Conservation (phyloP, 2,797 vertebrate species). For the Myotis findleyi region DNA sequence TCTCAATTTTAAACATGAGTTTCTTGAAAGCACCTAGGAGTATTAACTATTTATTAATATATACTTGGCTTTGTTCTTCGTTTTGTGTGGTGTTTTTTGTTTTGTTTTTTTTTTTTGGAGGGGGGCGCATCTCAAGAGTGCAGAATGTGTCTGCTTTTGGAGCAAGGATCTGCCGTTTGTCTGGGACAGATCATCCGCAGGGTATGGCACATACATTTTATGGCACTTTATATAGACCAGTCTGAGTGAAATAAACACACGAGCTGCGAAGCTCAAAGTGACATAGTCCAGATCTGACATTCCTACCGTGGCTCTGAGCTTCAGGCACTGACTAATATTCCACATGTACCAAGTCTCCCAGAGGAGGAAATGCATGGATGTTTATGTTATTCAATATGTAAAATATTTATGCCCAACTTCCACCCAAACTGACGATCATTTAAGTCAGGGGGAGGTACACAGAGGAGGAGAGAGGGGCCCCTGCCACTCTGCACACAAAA, state of each 20-base stretch:
- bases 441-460: not conserved
- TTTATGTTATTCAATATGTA: slow-evolving; percentile 47
- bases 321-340: not conserved
- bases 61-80: not conserved
- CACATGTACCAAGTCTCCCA: not conserved
- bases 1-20: not conserved
- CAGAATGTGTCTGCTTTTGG: not conserved
- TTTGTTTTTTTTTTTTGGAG: no score
- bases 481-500: not conserved
- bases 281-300: slow-evolving; percentile 68
- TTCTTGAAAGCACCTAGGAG: not conserved
- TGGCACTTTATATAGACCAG: slow-evolving; percentile 33
- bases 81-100: no score
- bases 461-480: not conserved
- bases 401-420: slow-evolving; percentile 47
- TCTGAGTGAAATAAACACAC: slow-evolving; percentile 1
- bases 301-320: not conserved
- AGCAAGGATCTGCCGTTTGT: not conserved
- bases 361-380: not conserved
- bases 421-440: slow-evolving; percentile 43
- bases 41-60: not conserved
- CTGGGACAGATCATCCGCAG: slow-evolving; percentile 27
- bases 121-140: not conserved
- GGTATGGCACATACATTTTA: not conserved
- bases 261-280: slow-evolving; percentile 33